phyloP scores from a whole-genome alignment of 2,797 vertebrate species.

The Brotogeris chrysoptera region DNA sequence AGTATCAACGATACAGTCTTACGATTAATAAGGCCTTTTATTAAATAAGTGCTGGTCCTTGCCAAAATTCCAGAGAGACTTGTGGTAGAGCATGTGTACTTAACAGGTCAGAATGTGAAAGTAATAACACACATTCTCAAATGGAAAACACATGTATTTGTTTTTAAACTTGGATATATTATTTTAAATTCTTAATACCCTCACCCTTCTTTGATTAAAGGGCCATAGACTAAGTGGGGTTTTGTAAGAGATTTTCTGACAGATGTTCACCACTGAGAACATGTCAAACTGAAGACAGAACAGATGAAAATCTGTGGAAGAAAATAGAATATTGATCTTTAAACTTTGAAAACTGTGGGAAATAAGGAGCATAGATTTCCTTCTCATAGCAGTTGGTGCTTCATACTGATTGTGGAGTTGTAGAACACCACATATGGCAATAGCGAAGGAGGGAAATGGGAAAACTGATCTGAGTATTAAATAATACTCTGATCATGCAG shows the following conservation, averaged over 20 bases:
- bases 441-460: not conserved
- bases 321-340: conserved; percentile 50
- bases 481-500: not conserved
- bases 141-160: conserved; percentile 71
- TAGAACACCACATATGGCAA: fast-evolving
- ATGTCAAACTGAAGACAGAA: conserved; percentile 49
- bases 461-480: not conserved
- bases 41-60: conserved; percentile 53
- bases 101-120: conserved; percentile 74
- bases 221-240: conserved; percentile 66
- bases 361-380: not conserved
- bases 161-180: conserved; percentile 61
- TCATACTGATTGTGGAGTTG: not conserved
- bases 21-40: conserved; percentile 65
- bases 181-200: conserved; percentile 69
- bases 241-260: conserved; percentile 67
- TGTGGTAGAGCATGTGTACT: conserved; percentile 70
- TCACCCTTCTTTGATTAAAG: conserved; percentile 71
- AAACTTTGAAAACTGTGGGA: not conserved
- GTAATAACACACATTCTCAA: conserved; percentile 71
- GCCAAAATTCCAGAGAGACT: conserved; percentile 70
- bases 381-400: not conserved
- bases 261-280: conserved; percentile 64
- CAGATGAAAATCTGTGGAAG: conserved; percentile 28
- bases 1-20: conserved; percentile 36